Conservation (phyloP, 1,140 invertebrate species). For the Listronotus oregonensis region DNA sequence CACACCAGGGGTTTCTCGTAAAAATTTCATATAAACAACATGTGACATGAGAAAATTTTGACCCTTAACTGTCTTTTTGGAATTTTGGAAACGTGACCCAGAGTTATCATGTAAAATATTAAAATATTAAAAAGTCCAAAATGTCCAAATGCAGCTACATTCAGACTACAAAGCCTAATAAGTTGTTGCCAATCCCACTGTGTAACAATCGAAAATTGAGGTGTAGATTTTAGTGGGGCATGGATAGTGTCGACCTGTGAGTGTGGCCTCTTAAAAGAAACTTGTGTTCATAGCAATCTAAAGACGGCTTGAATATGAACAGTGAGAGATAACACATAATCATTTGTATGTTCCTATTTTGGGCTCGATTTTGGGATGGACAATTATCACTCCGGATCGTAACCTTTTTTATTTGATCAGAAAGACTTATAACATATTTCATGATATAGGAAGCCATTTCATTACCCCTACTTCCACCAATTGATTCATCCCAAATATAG, state of each 20-base stretch:
- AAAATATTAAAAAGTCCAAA: conserved; percentile 20
- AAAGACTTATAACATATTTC: not conserved
- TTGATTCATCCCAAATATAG: no score
- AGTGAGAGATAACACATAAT: no score
- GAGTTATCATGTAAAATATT: conserved; percentile 12
- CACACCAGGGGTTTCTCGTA: not conserved
- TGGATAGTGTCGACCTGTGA: conserved; percentile 25
- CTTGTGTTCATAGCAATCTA: conserved; percentile 31
- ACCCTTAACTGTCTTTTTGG: not conserved
- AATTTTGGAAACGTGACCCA: no score
- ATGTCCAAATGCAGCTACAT: conserved; percentile 3
- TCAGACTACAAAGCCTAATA: conserved; percentile 1
- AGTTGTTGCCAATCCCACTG: no score
- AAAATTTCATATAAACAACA: conserved; percentile 8
- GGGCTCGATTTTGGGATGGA: conserved; percentile 1
- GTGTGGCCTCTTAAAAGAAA: conserved; percentile 33
- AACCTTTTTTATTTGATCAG: no score
- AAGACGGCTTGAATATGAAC: no score
- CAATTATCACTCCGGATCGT: conserved; percentile 24
- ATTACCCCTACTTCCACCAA: conserved; percentile 23
- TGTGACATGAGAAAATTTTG: not conserved
- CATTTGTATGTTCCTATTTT: no score
- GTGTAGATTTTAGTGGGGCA: conserved; percentile 5
- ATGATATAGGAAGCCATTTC: conserved; percentile 27
- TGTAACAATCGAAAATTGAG: conserved; percentile 16